phyloP scores from a whole-genome alignment of 2,113 vertebrate species.

The Athene cunicularia region DNA sequence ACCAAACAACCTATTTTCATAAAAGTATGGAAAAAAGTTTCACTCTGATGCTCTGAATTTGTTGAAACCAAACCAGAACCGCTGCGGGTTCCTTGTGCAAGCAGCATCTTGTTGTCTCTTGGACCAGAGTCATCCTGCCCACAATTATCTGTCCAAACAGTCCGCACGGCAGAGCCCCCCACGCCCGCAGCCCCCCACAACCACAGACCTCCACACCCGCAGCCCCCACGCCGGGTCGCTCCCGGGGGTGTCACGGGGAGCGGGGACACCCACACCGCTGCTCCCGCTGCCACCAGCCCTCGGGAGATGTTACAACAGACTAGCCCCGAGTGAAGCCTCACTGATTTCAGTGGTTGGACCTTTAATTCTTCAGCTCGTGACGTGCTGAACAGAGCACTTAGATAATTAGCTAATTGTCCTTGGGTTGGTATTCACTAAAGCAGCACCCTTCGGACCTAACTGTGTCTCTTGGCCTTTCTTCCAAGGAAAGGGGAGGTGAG shows the following conservation, averaged over 20 bases:
- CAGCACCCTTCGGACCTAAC: not conserved
- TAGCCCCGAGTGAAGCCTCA: not conserved
- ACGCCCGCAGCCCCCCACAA: accelerated
- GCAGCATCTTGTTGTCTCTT: not conserved
- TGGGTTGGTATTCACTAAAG: not conserved
- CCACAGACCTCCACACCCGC: not conserved
- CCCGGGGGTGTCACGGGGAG: accelerated
- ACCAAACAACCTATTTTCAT: not conserved
- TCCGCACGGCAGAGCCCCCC: not conserved
- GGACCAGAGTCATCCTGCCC: not conserved
- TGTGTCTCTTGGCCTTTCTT: accelerated
- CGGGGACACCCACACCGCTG: accelerated
- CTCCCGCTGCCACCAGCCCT: not conserved
- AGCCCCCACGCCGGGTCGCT: too few relatives aligned
- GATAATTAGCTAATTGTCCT: not conserved
- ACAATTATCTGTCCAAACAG: accelerated
- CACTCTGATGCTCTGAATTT: not conserved
- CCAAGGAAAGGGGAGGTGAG: not conserved
- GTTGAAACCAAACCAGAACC: accelerated
- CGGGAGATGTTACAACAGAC: accelerated
- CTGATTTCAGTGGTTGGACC: not conserved
- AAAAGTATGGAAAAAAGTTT: not conserved
- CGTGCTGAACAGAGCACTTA: not conserved
- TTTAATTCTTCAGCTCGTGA: not conserved
- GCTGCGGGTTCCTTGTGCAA: accelerated